A percentile compares a stretch with the other conserved stretches of the same genome.
phyloP scores from a whole-genome alignment of 2,113 vertebrate genomes.

The Rhodinocichla rosea region DNA sequence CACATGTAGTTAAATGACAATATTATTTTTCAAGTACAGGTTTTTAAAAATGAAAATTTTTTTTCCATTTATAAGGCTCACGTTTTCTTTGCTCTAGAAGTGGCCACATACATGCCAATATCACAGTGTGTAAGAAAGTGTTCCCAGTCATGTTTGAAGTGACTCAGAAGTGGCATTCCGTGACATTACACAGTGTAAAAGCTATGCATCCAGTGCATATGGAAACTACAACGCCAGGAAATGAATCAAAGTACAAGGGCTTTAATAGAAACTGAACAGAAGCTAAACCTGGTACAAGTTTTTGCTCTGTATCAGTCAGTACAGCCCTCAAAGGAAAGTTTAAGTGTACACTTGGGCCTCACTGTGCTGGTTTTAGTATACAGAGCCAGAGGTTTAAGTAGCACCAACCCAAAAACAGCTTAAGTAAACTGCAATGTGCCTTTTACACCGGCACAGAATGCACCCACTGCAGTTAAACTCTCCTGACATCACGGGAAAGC shows the following conservation, averaged over 20 bases:
- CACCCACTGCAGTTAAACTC: neutral
- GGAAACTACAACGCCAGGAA: neutral
- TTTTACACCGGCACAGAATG: neutral
- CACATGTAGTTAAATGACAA: neutral
- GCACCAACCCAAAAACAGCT: neutral
- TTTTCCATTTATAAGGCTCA: neutral
- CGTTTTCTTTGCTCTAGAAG: constrained; percentile 34
- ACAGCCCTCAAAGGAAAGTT: constrained; percentile 45
- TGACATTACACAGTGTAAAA: neutral
- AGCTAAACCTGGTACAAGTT: neutral
- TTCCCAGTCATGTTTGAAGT: constrained; percentile 23
- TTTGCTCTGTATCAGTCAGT: neutral
- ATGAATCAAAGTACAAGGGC: constrained; percentile 14
- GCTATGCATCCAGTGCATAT: neutral
- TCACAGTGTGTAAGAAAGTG: neutral
- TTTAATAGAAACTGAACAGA: constrained; percentile 11
- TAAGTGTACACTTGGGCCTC: constrained; percentile 10
- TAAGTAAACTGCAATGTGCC: neutral
- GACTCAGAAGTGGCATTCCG: constrained; percentile 38
- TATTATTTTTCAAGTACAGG: constrained; percentile 32
- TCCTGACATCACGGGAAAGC: neutral
- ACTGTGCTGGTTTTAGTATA: neutral
- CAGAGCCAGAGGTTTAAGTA: constrained; percentile 13
- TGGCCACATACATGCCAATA: constrained; percentile 12
- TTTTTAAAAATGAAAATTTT: constrained; percentile 1